A percentile compares a stretch with the other conserved stretches of the same genome.
Evolutionary conservation across 2,888 invertebrate genomes (phyloP).

Genomic region (Trilocha varians): DNA sequence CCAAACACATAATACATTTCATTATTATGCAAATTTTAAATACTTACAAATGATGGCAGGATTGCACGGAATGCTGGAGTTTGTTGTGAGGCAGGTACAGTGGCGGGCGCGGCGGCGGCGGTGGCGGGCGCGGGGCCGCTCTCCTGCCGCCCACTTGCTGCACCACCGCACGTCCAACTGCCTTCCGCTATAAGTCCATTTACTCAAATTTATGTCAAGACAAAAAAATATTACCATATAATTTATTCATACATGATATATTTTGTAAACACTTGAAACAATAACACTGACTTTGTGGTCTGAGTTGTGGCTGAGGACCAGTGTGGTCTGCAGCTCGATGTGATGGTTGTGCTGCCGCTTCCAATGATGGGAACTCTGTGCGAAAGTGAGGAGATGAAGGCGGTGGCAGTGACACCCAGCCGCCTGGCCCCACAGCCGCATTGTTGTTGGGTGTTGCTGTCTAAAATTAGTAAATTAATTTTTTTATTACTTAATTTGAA

Average conservation of each 20-base stretch:
- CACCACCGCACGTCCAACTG: conserved; percentile 91
- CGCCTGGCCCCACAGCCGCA: conserved; percentile 72
- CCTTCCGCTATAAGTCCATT: conserved; percentile 78
- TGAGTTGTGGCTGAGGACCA: conserved; percentile 52
- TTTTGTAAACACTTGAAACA: not conserved
- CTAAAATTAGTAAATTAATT: conserved; percentile 22
- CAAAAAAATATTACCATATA: not conserved
- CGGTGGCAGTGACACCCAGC: conserved; percentile 72
- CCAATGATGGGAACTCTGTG: conserved; percentile 94
- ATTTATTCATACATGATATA: not conserved
- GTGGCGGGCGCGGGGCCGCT: conserved; percentile 69
- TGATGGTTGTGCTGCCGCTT: conserved; percentile 78
- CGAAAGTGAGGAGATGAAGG: conserved; percentile 92
- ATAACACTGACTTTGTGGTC: conserved; percentile 61
- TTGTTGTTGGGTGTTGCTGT: conserved; percentile 75
- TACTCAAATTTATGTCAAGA: not conserved
- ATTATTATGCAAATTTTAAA: not conserved
- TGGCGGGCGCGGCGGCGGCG: conserved; percentile 63
- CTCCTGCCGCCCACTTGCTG: conserved; percentile 73
- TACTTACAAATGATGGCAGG: conserved; percentile 84
- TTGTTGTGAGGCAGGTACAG: conserved; percentile 71
- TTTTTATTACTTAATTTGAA: no score
- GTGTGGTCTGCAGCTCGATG: conserved; percentile 59
- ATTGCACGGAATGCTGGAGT: conserved; percentile 81
- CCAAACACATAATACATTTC: no score